phyloP scores from a whole-genome alignment of 2,113 vertebrate species.

The Pardalotus punctatus region DNA sequence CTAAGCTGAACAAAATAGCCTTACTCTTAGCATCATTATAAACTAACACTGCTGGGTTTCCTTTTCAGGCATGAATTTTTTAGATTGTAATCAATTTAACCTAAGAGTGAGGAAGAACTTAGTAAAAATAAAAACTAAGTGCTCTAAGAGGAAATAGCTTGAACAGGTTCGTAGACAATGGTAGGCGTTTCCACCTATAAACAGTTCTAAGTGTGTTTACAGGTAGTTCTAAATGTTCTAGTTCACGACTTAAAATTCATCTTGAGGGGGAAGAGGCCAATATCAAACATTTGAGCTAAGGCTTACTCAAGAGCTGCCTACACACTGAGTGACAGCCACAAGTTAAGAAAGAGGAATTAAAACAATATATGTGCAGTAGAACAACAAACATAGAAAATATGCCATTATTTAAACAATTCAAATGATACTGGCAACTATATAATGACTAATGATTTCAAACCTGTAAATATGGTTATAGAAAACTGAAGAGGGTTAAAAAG shows the following conservation, averaged over 20 bases:
- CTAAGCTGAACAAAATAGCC: not conserved
- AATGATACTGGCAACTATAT: not conserved
- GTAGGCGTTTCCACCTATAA: not conserved
- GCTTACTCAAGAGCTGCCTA: not conserved
- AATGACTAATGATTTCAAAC: not conserved
- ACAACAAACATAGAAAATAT: not conserved
- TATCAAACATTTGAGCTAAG: not conserved
- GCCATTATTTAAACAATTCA: not conserved
- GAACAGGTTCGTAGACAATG: constrained; percentile 61
- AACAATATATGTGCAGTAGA: not conserved
- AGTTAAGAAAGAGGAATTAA: not conserved
- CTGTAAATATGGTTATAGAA: not conserved
- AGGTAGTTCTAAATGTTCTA: not conserved
- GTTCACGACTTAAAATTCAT: not conserved
- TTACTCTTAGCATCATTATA: constrained; percentile 59
- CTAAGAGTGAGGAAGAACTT: constrained; percentile 72
- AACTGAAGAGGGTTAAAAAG: not conserved
- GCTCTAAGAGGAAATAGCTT: constrained; percentile 69
- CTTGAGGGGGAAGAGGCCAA: not conserved
- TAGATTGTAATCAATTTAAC: constrained; percentile 73
- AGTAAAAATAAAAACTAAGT: constrained; percentile 70
- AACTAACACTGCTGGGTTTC: constrained; percentile 67
- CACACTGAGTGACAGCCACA: not conserved
- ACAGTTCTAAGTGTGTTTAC: not conserved
- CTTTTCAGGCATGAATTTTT: constrained; percentile 66